Conservation (phyloP, 2,113 vertebrate species). For the Rhinolophus ferrumequinum region DNA sequence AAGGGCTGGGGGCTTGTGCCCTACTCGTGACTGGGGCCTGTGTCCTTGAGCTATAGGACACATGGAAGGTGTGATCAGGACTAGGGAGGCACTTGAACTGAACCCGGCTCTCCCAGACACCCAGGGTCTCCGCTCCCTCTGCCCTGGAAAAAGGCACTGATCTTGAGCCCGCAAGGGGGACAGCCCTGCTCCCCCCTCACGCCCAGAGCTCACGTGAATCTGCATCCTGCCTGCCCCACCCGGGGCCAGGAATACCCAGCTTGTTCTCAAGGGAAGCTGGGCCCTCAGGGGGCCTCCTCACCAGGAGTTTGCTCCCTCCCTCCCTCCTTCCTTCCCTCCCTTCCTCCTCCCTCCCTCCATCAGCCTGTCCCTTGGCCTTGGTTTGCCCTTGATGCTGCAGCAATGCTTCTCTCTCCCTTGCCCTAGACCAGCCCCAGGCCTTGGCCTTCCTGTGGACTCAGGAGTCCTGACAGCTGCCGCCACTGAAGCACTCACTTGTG, state of each 20-base stretch:
- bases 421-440: constrained; percentile 88
- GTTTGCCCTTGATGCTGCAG: background rate
- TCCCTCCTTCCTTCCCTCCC: background rate
- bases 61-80: background rate
- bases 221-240: background rate
- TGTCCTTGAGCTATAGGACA: background rate
- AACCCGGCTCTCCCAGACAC: background rate
- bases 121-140: background rate
- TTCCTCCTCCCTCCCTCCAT: background rate
- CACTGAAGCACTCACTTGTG: constrained; percentile 82
- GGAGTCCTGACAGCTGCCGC: constrained; percentile 89
- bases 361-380: constrained; percentile 42
- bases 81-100: background rate
- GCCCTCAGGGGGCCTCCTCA: background rate
- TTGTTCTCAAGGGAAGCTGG: background rate
- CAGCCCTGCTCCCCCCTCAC: background rate
- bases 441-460: constrained; percentile 87
- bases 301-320: background rate
- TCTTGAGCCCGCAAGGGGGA: background rate
- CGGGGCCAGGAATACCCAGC: background rate
- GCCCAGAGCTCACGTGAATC: background rate
- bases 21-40: background rate
- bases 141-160: background rate
- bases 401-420: constrained; percentile 69
- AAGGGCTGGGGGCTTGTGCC: background rate